Base-by-base conservation (phyloP, 2,888 invertebrate species). In the Cynaeus angustus region DNA sequence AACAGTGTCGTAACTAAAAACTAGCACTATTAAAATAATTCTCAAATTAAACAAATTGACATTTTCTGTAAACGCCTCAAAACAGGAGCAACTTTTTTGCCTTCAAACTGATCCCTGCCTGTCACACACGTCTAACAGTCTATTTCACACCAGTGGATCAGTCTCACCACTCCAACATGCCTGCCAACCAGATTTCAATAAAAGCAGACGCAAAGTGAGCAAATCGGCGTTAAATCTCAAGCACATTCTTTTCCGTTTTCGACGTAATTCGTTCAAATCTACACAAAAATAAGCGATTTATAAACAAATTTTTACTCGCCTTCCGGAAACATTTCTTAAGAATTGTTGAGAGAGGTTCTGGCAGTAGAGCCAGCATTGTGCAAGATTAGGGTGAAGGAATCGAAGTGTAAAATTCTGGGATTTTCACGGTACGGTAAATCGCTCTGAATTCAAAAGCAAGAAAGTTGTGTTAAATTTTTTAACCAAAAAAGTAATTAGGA, bases 361-460 rank as follows among this genome's bases (percentile, higher is more conserved):
- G 10, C 26, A 30, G 12, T n/a, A 26, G 10, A 10, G n/a, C 30
- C 53, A 33, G 16, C 41, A 56, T 50, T 50, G 48, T 30, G 55
- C 14, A 38, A 64, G 64, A 64, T 50, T 64, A 64, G 64, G 52
- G 52, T 38, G 62, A 37, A 64, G 41, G 52, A 64, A 64, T 43
- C 55, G 64, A 52, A 43, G 52, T 53, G 64, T 64, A 43, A 64
- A 64, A 64, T 52, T 64, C 64, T 14, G 64, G n/a, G 52, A 64
- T 55, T 65, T 55, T 65, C 55, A 65, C 55, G 55, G 30, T 55
- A 55, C 30, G 64, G 13, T 52, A 28, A 46, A 33, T 13, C 45
- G 30, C 16, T 10, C 43, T 28, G 45, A 58, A 58, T 28, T 41
- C 28, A 10, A 58, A 28, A 28, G 16, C 16, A 62, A 14, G 26